Base-by-base conservation (phyloP, 2,888 invertebrate species). In the Andricus curvator region DNA sequence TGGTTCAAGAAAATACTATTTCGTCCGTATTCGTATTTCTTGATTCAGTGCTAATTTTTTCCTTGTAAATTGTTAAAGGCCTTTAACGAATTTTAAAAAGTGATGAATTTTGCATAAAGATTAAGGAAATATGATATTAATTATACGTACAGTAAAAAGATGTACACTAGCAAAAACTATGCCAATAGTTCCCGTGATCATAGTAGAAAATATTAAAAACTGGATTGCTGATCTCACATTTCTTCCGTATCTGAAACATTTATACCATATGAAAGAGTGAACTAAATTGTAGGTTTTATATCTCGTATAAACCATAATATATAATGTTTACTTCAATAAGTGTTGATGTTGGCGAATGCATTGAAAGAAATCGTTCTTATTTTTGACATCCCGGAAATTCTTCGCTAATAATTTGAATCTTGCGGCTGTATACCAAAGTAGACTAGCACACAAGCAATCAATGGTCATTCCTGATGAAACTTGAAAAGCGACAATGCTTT, bases 341-440 rank as follows among this genome's bases (percentile, higher is more conserved):
- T 65, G 37, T 79, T 86, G 88, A 81, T 88, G 88, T 22, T 86
- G 83, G 17, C n/a, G 66, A n/a, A 88, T 78, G 60, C 86, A 86
- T 20, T 65, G 41, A 11, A 82, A 79, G 48, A 88, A 80, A 37
- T 87, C 80, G 1, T 77, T 29, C 9, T 29, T n/a, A 66, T 20
- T 81, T 33, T 70, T 76, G 15, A 80, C 78, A 13, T 80, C 79
- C 60, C 79, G 65, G 37, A 88, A 86, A 77, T 86, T 78, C 3
- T 62, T 25, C 9, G 67, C 68, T 29, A 91, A 51, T 6, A 89
- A 84, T 62, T 91, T 88, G 25, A 89, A 79, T 79, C 87, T 85
- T 0, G 88, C 88, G 0, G 86, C 81, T 0, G 85, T 62, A 44
- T 86, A 90, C 84, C 89, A 86, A 4, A 91, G 78, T 17, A 91